Conservation (phyloP, 2,113 vertebrate species). For the Macroglossus sobrinus region DNA sequence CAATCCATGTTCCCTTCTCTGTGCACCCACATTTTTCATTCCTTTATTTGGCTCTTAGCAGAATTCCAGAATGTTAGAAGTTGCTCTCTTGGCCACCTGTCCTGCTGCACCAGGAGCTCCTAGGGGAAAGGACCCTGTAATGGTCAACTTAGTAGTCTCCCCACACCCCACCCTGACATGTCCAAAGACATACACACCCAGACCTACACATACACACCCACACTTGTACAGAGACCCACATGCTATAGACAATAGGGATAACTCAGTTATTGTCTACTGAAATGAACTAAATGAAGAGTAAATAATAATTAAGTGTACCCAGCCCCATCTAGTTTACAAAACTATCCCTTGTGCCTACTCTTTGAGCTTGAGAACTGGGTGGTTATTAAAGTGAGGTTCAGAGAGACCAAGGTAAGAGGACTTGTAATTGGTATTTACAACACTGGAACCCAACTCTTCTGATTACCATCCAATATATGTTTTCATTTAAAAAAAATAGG, state of each 20-base stretch:
- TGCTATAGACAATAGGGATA: neutral
- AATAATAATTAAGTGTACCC: neutral
- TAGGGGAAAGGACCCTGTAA: neutral
- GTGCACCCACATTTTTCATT: neutral
- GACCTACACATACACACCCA: neutral
- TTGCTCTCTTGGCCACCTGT: neutral
- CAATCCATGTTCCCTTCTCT: neutral
- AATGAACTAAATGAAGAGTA: neutral
- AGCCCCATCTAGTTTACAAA: neutral
- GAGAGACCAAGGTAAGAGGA: neutral
- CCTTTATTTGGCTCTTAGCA: neutral
- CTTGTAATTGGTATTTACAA: neutral
- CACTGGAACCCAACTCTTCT: neutral
- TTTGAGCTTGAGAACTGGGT: neutral
- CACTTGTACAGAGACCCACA: neutral
- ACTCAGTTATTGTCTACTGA: neutral
- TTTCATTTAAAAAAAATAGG: neutral
- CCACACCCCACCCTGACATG: neutral
- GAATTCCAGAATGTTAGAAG: neutral
- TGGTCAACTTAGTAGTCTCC: neutral
- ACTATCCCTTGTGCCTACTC: constrained; percentile 1
- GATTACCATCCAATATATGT: neutral
- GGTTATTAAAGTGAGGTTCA: neutral
- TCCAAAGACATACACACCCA: neutral
- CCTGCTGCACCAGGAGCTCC: neutral